phyloP scores from a whole-genome alignment of 1,140 invertebrate genomes.

The Drosophila bocki region DNA sequence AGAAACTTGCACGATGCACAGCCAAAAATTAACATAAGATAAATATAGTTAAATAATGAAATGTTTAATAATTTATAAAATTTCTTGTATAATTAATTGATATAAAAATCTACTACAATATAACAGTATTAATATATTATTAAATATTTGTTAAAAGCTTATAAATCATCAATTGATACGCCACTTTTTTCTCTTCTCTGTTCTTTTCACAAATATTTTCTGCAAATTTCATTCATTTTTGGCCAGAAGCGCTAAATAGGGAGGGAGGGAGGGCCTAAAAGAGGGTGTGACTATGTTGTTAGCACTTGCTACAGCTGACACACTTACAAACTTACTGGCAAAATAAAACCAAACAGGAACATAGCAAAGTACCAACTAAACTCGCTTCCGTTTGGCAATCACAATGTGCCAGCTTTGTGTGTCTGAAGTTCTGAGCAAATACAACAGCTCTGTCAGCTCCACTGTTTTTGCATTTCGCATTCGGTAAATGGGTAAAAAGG shows the following conservation, averaged over 20 bases:
- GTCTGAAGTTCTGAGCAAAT: slow-evolving; percentile 41
- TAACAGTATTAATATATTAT: too few species aligned
- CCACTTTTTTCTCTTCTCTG: neutral
- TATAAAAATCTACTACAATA: too few species aligned
- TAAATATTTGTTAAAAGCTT: too few species aligned
- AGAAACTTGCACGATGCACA: slow-evolving; percentile 3
- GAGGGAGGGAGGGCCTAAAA: neutral
- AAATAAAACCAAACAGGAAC: slow-evolving; percentile 34
- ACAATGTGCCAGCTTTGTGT: slow-evolving; percentile 43
- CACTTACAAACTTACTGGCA: slow-evolving; percentile 33
- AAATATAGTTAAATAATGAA: neutral
- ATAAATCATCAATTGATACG: neutral
- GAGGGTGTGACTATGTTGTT: slow-evolving; percentile 33
- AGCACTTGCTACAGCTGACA: slow-evolving; percentile 48
- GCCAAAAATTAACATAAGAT: neutral
- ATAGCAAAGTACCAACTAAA: slow-evolving; percentile 31
- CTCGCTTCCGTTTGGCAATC: slow-evolving; percentile 44
- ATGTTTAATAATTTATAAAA: neutral
- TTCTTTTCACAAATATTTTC: slow-evolving; percentile 15
- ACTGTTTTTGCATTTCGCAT: slow-evolving; percentile 32
- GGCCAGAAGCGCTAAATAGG: slow-evolving; percentile 29
- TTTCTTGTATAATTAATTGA: too few species aligned
- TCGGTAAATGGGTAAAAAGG: slow-evolving; percentile 49
- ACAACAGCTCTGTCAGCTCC: slow-evolving; percentile 30
- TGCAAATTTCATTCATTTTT: slow-evolving; percentile 55